These are phyloP conservation scores for Gibbula magus DNA, from an alignment of 2,888 invertebrate genomes.

Conservation along the genomic window DNA sequence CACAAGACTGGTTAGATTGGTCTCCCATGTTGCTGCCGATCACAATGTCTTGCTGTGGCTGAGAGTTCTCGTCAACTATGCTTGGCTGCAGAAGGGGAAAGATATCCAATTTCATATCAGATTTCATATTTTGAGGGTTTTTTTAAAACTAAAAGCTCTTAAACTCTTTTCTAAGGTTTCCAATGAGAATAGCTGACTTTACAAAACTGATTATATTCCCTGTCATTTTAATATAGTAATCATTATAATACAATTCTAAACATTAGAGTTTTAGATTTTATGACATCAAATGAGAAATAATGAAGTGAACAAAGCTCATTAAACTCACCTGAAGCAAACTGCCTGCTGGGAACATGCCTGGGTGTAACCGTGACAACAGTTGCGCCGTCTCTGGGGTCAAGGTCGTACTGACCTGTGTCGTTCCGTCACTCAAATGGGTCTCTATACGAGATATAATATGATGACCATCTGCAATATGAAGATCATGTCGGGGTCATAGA, in stretches of 20 bases:
- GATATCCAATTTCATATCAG: neutral
- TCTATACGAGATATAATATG: slow-evolving; percentile 74
- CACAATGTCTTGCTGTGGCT: neutral
- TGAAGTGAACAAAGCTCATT: neutral
- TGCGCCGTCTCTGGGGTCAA: slow-evolving; percentile 73
- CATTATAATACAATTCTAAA: no score
- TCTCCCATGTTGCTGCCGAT: slow-evolving; percentile 3
- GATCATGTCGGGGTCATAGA: neutral
- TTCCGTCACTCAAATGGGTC: slow-evolving; percentile 74
- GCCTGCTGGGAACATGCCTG: slow-evolving; percentile 67
- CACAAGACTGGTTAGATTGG: neutral
- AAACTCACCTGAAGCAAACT: slow-evolving; percentile 59
- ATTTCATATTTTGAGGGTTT: no score
- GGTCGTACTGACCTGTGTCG: slow-evolving; percentile 70
- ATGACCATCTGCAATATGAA: slow-evolving; percentile 65
- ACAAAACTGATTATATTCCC: no score
- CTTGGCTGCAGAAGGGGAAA: neutral
- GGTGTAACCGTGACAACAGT: slow-evolving; percentile 70
- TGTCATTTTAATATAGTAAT: no score
- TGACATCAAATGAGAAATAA: no score
- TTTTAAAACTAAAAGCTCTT: no score
- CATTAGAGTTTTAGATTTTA: no score
- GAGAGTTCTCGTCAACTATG: no score
- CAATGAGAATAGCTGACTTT: no score
- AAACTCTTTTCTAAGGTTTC: no score